These are phyloP conservation scores for Hippocampus zosterae DNA, from an alignment of 2,113 vertebrate genomes.

Conservation along the genomic window DNA sequence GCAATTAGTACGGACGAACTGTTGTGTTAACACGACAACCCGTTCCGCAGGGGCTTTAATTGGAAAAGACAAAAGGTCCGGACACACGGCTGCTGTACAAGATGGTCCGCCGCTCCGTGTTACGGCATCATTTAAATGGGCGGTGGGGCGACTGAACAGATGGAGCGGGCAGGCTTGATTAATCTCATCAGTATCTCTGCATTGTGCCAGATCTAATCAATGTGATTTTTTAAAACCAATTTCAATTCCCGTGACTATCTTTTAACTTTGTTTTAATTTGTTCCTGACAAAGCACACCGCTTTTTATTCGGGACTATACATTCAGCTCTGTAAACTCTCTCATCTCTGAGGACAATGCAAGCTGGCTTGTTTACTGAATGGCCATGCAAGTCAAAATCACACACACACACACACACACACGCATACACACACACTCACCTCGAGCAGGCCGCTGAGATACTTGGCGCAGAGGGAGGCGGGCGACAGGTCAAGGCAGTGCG, in stretches of 20 bases:
- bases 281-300: conserved; percentile 51
- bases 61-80: conserved; percentile 35
- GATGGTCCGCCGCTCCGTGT: conserved; percentile 36
- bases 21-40: conserved; percentile 20
- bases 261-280: conserved; percentile 60
- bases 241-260: conserved; percentile 47
- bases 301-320: conserved; percentile 17
- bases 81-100: conserved; percentile 46
- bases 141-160: conserved; percentile 59
- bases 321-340: conserved; percentile 34
- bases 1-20: conserved; percentile 15
- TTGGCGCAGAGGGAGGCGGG: conserved; percentile 80
- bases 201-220: conserved; percentile 51
- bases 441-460: conserved; percentile 86
- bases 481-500: conserved; percentile 70
- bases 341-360: conserved; percentile 10
- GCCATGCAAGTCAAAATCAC: conserved; percentile 15
- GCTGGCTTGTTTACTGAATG: background rate
- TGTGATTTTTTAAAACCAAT: conserved; percentile 39
- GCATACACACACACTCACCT: conserved; percentile 65
- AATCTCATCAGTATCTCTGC: conserved; percentile 64
- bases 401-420: conserved; percentile 7
- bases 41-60: conserved; percentile 25
- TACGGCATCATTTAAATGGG: conserved; percentile 49
- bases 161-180: conserved; percentile 65